phyloP scores from a whole-genome alignment of 2,113 vertebrate genomes.

The Amphiprion percula region DNA sequence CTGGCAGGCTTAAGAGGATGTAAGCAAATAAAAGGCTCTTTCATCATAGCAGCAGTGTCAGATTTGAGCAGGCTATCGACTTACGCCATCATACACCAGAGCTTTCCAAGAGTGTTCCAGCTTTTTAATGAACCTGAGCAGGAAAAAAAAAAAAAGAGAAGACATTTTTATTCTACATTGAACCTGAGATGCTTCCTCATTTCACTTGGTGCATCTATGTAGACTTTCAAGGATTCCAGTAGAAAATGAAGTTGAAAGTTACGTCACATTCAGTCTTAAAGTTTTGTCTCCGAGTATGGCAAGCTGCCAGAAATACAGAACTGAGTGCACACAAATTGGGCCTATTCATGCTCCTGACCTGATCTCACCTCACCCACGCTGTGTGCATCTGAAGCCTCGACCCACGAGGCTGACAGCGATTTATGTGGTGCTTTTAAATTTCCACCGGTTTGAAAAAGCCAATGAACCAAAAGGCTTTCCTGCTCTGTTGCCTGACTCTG shows the following conservation, averaged over 20 bases:
- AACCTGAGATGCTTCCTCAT: slow-evolving; percentile 13
- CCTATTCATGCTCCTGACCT: slow-evolving; percentile 31
- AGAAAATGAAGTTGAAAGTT: slow-evolving; percentile 18
- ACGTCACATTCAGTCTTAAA: slow-evolving; percentile 15
- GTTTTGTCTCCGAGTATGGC: neutral
- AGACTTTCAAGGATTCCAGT: slow-evolving; percentile 6
- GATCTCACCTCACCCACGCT: slow-evolving; percentile 1
- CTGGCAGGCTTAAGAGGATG: neutral
- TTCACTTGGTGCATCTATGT: neutral
- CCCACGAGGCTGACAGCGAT: slow-evolving; percentile 26
- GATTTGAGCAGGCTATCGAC: slow-evolving; percentile 65
- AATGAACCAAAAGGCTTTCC: slow-evolving; percentile 26
- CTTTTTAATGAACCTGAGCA: slow-evolving; percentile 95
- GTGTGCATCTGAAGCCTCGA: slow-evolving; percentile 1
- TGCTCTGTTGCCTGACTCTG: neutral
- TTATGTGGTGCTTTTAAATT: slow-evolving; percentile 32
- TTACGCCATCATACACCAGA: slow-evolving; percentile 97
- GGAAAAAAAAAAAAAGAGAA: slow-evolving; percentile 47
- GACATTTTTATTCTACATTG: slow-evolving; percentile 20
- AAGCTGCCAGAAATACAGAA: slow-evolving; percentile 13
- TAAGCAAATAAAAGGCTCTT: slow-evolving; percentile 52
- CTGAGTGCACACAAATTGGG: slow-evolving; percentile 20
- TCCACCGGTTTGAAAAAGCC: slow-evolving; percentile 18
- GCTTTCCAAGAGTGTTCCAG: slow-evolving; percentile 99
- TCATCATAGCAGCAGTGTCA: slow-evolving; percentile 53